Evolutionary conservation across 2,888 invertebrate genomes (phyloP), one percentile per base, ranked within the genome.

Genomic region (Dynastes hyllus): DNA sequence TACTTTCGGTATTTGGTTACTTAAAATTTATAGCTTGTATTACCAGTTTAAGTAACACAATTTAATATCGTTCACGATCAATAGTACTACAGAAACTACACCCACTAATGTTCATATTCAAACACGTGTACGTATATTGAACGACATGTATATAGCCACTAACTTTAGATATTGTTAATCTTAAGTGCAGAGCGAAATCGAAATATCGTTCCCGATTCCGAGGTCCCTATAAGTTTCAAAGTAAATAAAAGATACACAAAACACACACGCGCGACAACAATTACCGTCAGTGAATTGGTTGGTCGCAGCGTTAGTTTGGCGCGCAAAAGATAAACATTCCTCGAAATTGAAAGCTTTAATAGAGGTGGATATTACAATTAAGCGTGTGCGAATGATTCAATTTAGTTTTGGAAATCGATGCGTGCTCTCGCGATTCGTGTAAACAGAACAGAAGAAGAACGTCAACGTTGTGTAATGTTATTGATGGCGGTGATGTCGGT

Each of bases 291-390:
- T 69, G 69, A 69, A 69, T 69, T 69, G 69, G 69, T 51, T 29
- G 69, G 51, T 29, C 29, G 69, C 16, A n/a, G 51, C 69, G 50
- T 11, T 29, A 51, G 50, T 50, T 50, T 27, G 45, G 51, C 69
- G 55, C 71, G 61, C 83, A 86, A 86, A 88, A 88, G 88, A 88
- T 88, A 88, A 88, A 88, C 88, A 88, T 86, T 86, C 85, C 81
- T 80, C 84, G 86, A 87, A 88, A 88, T 88, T 87, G 88, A 88
- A 88, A 88, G 88, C 87, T 85, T 85, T 86, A 86, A 87, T 86
- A 86, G 87, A 87, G 87, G 87, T 88, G 87, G 87, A 84, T 86
- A 85, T 87, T 86, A 88, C 88, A 88, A 88, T 88, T 88, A 87
- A 88, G 86, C 86, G 85, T 84, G 84, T 84, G 84, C 83, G 85